Evolutionary conservation across 2,888 invertebrate species (phyloP).

Genomic region (Oscheius myriophilus): DNA sequence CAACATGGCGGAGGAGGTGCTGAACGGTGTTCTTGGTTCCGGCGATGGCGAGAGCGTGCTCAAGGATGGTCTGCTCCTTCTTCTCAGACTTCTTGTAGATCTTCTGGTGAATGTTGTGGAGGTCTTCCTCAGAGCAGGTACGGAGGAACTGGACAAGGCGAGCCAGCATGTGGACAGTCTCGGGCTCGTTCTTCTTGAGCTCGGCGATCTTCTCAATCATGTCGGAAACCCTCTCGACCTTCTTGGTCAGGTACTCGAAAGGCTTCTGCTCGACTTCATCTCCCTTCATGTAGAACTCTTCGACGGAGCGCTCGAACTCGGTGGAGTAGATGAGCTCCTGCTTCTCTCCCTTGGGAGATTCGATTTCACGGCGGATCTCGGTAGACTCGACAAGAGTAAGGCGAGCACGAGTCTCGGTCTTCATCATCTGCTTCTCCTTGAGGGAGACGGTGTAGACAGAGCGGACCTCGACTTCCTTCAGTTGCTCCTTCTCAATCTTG

Average conservation of each 20-base stretch:
- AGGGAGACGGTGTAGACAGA: constrained; percentile 44
- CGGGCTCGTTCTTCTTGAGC: constrained; percentile 41
- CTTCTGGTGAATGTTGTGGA: constrained; percentile 50
- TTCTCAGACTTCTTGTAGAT: constrained; percentile 41
- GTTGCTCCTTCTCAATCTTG: constrained; percentile 38
- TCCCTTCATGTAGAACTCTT: constrained; percentile 57
- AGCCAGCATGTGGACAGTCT: constrained; percentile 27
- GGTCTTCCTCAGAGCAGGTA: constrained; percentile 48
- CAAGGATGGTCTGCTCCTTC: constrained; percentile 42
- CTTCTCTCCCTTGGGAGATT: constrained; percentile 40
- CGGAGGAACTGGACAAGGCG: constrained; percentile 59
- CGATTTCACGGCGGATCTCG: constrained; percentile 39
- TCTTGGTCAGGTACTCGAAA: constrained; percentile 46
- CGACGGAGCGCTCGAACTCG: constrained; percentile 48
- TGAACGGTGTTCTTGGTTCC: constrained; percentile 57
- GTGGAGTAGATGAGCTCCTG: constrained; percentile 49
- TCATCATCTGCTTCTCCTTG: constrained; percentile 44
- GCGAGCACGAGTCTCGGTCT: constrained; percentile 44
- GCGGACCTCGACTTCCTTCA: constrained; percentile 49
- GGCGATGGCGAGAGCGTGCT: constrained; percentile 52
- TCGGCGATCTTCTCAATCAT: constrained; percentile 44
- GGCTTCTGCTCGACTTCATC: constrained; percentile 43
- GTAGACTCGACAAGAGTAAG: constrained; percentile 38
- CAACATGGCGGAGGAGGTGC: constrained; percentile 38
- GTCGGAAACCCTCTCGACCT: constrained; percentile 40